Percentiles rank a stretch among this genome's conserved stretches.
These are phyloP conservation scores for Theristicus caerulescens DNA, from an alignment of 2,113 vertebrate species.

Conservation along the genomic window DNA sequence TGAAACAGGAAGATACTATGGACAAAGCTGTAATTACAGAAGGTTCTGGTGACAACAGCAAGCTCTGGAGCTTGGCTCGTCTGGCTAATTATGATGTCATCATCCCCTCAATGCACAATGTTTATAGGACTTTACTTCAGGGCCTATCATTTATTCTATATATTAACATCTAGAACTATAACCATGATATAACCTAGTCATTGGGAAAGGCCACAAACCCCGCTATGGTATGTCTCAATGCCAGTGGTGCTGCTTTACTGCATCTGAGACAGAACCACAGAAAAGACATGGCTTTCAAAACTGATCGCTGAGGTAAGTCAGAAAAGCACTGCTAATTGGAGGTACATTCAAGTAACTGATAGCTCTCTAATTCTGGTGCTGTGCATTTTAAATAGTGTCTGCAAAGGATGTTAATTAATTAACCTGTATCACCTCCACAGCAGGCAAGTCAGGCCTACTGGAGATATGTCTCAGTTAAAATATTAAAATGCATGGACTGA, in stretches of 20 bases:
- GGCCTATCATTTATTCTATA: conserved; percentile 75
- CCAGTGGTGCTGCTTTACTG: conserved; percentile 39
- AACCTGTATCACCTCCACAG: background rate
- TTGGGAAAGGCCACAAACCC: conserved; percentile 63
- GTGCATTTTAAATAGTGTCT: background rate
- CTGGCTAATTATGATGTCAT: conserved; percentile 60
- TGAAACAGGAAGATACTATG: conserved; percentile 47
- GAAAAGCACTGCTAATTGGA: background rate
- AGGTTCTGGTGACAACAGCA: conserved; percentile 47
- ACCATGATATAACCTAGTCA: conserved; percentile 55
- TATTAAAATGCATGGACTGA: background rate
- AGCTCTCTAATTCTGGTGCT: background rate
- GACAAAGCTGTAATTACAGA: conserved; percentile 44
- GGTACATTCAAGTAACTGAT: background rate
- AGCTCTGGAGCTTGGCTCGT: conserved; percentile 45
- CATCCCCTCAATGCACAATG: conserved; percentile 8
- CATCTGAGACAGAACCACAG: conserved; percentile 23
- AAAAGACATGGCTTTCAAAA: conserved; percentile 27
- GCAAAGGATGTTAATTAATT: background rate
- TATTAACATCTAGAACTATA: conserved; percentile 73
- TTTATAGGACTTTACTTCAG: conserved; percentile 62
- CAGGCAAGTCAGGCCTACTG: background rate
- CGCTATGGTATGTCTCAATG: background rate
- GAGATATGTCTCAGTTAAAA: background rate
- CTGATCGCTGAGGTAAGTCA: background rate